A percentile compares a stretch with the other conserved stretches of the same genome.
phyloP scores from a whole-genome alignment of 2,888 invertebrate species.

The Drosophila formosana region DNA sequence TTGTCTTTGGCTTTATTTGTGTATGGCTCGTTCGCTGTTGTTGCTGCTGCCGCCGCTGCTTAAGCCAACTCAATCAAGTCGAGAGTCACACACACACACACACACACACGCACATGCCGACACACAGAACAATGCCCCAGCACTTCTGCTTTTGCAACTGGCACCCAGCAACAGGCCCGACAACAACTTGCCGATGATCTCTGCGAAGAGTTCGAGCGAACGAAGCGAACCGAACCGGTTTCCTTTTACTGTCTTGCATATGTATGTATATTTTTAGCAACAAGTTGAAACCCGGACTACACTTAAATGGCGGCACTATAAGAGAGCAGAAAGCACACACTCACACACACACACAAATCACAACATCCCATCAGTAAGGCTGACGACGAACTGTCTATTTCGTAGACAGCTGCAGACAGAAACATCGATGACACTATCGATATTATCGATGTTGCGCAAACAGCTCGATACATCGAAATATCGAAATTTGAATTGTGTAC shows the following conservation, averaged over 20 bases:
- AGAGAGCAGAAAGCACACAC: constrained; percentile 29
- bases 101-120: too few species aligned
- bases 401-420: too few species aligned
- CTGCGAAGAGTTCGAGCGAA: constrained; percentile 37
- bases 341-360: constrained; percentile 34
- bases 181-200: constrained; percentile 48
- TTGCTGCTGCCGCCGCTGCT: constrained; percentile 33
- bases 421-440: too few species aligned
- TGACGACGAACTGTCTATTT: too few species aligned
- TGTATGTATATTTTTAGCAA: constrained; percentile 80
- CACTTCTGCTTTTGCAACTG: constrained; percentile 30
- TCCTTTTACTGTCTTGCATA: constrained; percentile 76
- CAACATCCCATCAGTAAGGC: constrained; percentile 26
- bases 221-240: constrained; percentile 58
- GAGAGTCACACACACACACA: constrained; percentile 40
- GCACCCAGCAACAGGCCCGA: constrained; percentile 73
- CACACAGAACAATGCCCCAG: background rate
- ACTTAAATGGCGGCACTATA: constrained; percentile 28
- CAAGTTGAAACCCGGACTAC: constrained; percentile 64
- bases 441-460: too few species aligned
- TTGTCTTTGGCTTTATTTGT: constrained; percentile 67
- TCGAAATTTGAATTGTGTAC: too few species aligned
- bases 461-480: too few species aligned
- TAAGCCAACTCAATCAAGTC: constrained; percentile 73
- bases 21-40: constrained; percentile 48